Base-by-base conservation (phyloP, 2,113 vertebrate species). In the Casuarius casuarius region DNA sequence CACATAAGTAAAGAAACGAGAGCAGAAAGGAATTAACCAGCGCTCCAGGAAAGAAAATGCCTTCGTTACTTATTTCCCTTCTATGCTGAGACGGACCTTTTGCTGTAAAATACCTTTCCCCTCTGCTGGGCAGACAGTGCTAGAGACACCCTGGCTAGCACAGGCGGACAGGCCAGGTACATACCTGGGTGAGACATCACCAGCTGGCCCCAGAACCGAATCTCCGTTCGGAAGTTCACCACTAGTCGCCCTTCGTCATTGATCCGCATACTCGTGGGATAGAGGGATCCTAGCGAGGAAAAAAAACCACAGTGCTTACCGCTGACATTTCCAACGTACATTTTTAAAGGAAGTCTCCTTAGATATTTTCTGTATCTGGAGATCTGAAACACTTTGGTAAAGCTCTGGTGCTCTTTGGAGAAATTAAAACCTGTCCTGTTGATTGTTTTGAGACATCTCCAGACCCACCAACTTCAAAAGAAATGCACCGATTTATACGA, bases 111-210 rank as follows among this genome's bases (percentile, higher is more conserved):
- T 19, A 76, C 7, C 31, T 6, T 40, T 72, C 52, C 58, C 54
- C 44, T 44, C 20, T 9, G 52, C 38, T 17, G 54, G 51, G 58
- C 2, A 48, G n/a, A 56, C 12, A 40, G 49, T 33, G 29, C 65
- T 75, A n/a, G 44, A 23, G n/a, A n/a, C 4, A 5, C 18, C 25
- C 31, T 44, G 20, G 38, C 29, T 21, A 35, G n/a, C 46, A 31
- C 5, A 76, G 71, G 29, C 3, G 23, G 65, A 61, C 20, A n/a
- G 71, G n/a, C 13, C 29, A 26, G n/a, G 33, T 58, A 35, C 8
- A 31, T 97, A 99, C 98, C 98, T 98, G 98, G 95, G 86, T 98
- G 98, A 91, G 98, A 98, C 98, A 98, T 98, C 65, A 98, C 98
- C 96, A 99, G 98, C 92, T 98, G 98, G 70, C 98, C 98, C 86